Evolutionary conservation across 1,140 invertebrate genomes (phyloP).

Genomic region (Drosophila funebris): DNA sequence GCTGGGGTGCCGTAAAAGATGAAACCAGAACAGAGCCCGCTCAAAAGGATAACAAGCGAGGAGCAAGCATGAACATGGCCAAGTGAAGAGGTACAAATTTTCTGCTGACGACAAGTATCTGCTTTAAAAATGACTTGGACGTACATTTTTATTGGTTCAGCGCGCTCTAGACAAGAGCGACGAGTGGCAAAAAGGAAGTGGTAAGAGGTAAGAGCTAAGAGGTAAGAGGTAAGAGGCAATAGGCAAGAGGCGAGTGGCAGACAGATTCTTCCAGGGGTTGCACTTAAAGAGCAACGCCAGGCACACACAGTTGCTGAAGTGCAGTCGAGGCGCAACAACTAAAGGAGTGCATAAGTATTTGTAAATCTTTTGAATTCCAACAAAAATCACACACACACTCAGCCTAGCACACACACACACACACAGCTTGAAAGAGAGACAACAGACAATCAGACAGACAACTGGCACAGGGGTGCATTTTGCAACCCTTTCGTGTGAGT

Average conservation of each 20-base stretch:
- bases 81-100: conserved; percentile 77
- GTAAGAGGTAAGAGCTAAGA: conserved; percentile 11
- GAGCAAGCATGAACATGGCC: too few relatives aligned
- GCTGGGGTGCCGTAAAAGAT: conserved; percentile 79
- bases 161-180: conserved; percentile 21
- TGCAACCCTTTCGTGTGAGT: conserved; percentile 63
- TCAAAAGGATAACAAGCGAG: conserved; percentile 50
- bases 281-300: conserved; percentile 64
- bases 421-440: conserved; percentile 5
- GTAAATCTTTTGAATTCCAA: conserved; percentile 82
- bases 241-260: too few relatives aligned
- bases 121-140: conserved; percentile 67
- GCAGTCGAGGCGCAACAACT: conserved; percentile 53
- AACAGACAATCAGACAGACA: conserved; percentile 22
- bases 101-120: conserved; percentile 76
- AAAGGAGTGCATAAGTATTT: conserved; percentile 77
- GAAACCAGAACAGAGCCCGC: conserved; percentile 12
- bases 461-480: conserved; percentile 63
- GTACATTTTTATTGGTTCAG: conserved; percentile 81
- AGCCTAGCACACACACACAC: conserved; percentile 13
- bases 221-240: conserved; percentile 2
- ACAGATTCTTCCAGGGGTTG: conserved; percentile 38
- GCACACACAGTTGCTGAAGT: conserved; percentile 72
- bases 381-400: conserved; percentile 64
- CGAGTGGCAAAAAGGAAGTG: not conserved